A percentile compares a stretch with the other conserved stretches of the same genome.
phyloP scores from a whole-genome alignment of 2,888 invertebrate species.

The Drosophila histrio region DNA sequence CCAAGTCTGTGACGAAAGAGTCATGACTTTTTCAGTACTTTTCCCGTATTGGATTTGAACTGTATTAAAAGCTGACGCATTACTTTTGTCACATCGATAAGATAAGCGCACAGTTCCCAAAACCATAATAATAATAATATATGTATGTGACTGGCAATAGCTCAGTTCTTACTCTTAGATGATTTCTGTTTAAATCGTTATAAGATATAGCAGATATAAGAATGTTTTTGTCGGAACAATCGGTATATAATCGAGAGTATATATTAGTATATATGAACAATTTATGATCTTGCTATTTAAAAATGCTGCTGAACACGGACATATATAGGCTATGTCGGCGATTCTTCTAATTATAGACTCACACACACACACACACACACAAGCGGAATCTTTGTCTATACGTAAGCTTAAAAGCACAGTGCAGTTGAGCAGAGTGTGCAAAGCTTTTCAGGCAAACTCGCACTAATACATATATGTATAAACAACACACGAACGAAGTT shows the following conservation, averaged over 20 bases:
- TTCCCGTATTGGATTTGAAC: neutral
- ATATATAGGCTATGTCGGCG: slow-evolving; percentile 6
- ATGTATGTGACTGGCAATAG: neutral
- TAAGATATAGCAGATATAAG: neutral
- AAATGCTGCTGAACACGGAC: slow-evolving; percentile 6
- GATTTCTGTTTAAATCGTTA: neutral
- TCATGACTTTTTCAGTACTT: neutral
- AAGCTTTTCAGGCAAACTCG: slow-evolving; percentile 4
- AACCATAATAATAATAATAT: slow-evolving; percentile 5
- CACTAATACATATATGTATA: neutral
- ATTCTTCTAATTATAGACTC: slow-evolving; percentile 15
- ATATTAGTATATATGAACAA: slow-evolving; percentile 1
- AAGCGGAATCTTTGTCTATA: slow-evolving; percentile 11
- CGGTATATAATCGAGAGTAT: neutral
- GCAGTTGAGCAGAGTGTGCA: neutral
- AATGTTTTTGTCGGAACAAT: neutral
- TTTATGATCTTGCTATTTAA: slow-evolving; percentile 13
- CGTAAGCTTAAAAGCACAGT: slow-evolving; percentile 12
- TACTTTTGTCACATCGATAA: slow-evolving; percentile 23
- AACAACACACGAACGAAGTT: neutral
- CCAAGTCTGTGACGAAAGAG: neutral
- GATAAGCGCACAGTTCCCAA: slow-evolving; percentile 14
- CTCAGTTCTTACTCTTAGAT: neutral
- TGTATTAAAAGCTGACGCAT: slow-evolving; percentile 1
- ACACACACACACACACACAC: neutral